These are phyloP conservation scores for Amniataba percoides DNA, from an alignment of 2,797 vertebrate species.

Conservation along the genomic window DNA sequence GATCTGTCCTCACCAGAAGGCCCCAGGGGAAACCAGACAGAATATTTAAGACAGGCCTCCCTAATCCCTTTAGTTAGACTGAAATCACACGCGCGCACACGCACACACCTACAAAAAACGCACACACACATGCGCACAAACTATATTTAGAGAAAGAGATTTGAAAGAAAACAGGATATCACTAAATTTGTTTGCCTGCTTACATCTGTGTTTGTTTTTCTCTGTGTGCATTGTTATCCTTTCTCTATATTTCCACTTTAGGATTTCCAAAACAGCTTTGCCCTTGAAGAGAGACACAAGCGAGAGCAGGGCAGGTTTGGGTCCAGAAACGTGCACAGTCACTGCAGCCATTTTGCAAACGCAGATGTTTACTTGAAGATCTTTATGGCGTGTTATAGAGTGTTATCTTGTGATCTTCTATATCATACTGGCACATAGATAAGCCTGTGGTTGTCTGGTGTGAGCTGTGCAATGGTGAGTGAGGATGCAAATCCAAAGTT, in stretches of 20 bases:
- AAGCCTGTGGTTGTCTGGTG: constrained; percentile 22
- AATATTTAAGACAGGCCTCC: constrained; percentile 79
- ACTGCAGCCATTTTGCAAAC: not conserved
- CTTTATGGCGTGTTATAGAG: constrained; percentile 4
- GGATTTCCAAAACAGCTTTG: constrained; percentile 55
- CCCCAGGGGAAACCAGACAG: constrained; percentile 77
- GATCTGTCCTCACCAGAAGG: constrained; percentile 80
- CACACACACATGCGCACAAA: constrained; percentile 11
- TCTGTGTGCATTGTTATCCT: constrained; percentile 41
- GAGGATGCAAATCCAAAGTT: constrained; percentile 37
- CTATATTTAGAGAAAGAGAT: constrained; percentile 68
- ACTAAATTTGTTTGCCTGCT: constrained; percentile 55
- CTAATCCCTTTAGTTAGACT: constrained; percentile 78
- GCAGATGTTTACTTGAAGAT: not conserved
- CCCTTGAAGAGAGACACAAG: not conserved
- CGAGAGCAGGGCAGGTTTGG: not conserved
- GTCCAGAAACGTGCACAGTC: constrained; percentile 4
- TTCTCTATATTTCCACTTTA: constrained; percentile 46
- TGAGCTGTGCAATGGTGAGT: constrained; percentile 26
- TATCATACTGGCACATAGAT: constrained; percentile 32
- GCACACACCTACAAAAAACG: constrained; percentile 4
- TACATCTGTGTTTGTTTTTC: constrained; percentile 68
- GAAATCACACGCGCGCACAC: constrained; percentile 59
- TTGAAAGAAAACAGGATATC: constrained; percentile 80
- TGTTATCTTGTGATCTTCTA: constrained; percentile 15